Percentiles rank a stretch among this genome's conserved stretches.
Evolutionary conservation across 92 coral and sea anemone species (phyloP).

Genomic region (Paragorgia papillata): DNA sequence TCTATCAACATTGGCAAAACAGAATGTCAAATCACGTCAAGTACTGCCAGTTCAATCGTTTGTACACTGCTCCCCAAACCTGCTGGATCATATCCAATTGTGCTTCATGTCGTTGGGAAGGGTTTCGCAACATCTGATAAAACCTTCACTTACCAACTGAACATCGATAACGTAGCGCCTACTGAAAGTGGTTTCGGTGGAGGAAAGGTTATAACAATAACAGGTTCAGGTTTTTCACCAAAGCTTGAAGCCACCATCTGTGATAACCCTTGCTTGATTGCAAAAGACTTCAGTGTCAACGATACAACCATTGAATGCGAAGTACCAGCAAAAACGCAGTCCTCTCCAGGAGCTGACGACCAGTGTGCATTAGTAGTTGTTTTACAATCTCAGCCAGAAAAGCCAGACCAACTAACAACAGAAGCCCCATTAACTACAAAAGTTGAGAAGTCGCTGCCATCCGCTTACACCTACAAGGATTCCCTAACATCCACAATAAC

Average conservation of each 20-base stretch:
- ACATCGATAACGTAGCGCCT: conserved; percentile 51
- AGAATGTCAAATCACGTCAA: conserved; percentile 55
- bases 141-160: conserved; percentile 62
- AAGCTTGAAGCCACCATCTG: conserved; percentile 64
- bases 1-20: conserved; percentile 64
- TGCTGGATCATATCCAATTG: conserved; percentile 64
- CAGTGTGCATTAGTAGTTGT: conserved; percentile 53
- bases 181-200: conserved; percentile 78
- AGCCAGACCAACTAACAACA: conserved; percentile 40
- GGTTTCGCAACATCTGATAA: conserved; percentile 64
- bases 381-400: background rate
- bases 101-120: conserved; percentile 67
- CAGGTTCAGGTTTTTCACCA: conserved; percentile 67
- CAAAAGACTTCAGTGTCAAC: conserved; percentile 27
- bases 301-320: conserved; percentile 72
- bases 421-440: conserved; percentile 13
- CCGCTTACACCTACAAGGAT: conserved; percentile 70
- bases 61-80: conserved; percentile 57
- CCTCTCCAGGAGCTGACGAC: conserved; percentile 53
- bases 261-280: conserved; percentile 60
- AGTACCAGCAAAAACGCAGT: conserved; percentile 66
- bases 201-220: conserved; percentile 63
- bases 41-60: conserved; percentile 41
- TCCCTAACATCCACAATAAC: conserved; percentile 49
- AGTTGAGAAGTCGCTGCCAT: background rate